Percentiles rank a stretch among this genome's conserved stretches.
phyloP scores from a whole-genome alignment of 2,113 vertebrate genomes.

The Platanista minor region DNA sequence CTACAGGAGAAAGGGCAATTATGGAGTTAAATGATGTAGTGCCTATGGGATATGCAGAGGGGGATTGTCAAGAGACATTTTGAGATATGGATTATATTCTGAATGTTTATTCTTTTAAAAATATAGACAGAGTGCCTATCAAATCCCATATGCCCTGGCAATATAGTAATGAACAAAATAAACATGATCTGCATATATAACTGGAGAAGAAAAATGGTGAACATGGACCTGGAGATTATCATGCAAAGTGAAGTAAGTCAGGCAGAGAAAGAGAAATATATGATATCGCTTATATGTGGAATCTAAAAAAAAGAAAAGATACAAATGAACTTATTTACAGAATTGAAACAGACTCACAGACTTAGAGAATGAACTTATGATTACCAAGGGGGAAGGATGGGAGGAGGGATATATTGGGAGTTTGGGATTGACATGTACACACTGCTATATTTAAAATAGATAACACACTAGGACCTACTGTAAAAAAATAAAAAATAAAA shows the following conservation, averaged over 20 bases:
- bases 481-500: not conserved
- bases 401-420: not conserved
- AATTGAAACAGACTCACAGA: not conserved
- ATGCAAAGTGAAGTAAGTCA: not conserved
- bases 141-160: not conserved
- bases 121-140: not conserved
- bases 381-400: not conserved
- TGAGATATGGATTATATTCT: not conserved
- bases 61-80: not conserved
- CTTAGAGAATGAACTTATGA: not conserved
- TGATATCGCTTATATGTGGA: accelerated
- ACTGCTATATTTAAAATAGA: not conserved
- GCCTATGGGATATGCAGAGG: accelerated
- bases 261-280: not conserved
- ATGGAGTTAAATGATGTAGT: not conserved
- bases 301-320: not conserved
- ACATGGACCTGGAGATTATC: not conserved
- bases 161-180: not conserved
- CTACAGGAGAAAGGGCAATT: not conserved
- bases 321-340: not conserved
- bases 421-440: not conserved
- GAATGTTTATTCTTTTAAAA: not conserved
- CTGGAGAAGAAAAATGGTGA: not conserved
- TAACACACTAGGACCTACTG: not conserved
- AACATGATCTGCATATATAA: not conserved